Evolutionary conservation across 2,888 invertebrate species (phyloP).

Genomic region (Agrochola lota): DNA sequence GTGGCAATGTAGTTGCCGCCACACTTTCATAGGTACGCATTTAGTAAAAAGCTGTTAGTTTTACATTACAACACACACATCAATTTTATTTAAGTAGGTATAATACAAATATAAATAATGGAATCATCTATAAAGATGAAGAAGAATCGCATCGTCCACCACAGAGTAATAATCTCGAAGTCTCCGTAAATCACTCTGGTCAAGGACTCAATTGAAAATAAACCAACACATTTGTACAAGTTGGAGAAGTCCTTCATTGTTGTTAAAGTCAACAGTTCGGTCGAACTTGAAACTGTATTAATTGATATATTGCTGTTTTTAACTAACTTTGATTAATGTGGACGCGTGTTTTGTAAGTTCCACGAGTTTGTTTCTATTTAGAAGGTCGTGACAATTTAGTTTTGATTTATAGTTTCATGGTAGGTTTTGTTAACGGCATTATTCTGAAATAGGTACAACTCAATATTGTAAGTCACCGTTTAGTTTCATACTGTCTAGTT

Average conservation of each 20-base stretch:
- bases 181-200: neutral
- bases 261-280: slow-evolving; percentile 10
- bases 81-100: no score
- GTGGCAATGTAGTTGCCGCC: no score
- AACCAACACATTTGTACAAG: neutral
- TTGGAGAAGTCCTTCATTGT: slow-evolving; percentile 6
- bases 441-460: neutral
- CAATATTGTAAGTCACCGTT: neutral
- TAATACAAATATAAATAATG: neutral
- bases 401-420: slow-evolving; percentile 13
- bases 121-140: neutral
- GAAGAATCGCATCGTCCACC: neutral
- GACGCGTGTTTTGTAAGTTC: slow-evolving; percentile 16
- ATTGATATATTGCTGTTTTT: slow-evolving; percentile 52
- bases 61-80: no score
- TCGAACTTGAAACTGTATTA: slow-evolving; percentile 34
- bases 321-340: slow-evolving; percentile 62
- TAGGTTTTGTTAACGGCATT: neutral
- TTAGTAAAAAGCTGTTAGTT: no score
- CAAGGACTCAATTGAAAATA: neutral
- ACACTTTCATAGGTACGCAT: no score
- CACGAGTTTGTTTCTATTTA: neutral
- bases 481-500: neutral
- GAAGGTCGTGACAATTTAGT: slow-evolving; percentile 18
- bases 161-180: neutral